These are phyloP conservation scores for Ectropis crepuscularia DNA, from an alignment of 2,888 invertebrate species.

Conservation along the genomic window DNA sequence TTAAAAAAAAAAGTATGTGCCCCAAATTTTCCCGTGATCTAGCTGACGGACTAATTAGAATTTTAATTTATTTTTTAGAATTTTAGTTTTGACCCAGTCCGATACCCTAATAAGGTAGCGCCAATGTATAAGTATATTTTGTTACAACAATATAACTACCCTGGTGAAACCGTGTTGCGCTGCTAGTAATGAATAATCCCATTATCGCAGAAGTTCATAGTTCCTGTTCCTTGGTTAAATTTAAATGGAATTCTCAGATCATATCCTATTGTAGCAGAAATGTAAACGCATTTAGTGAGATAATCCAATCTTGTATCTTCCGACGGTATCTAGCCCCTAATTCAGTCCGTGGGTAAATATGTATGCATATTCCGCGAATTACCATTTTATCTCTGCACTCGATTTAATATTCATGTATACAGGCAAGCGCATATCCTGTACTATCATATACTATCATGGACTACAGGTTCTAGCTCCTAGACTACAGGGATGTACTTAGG, in stretches of 20 bases:
- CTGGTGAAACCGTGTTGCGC: no score
- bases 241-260: background rate
- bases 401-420: constrained; percentile 80
- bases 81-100: no score
- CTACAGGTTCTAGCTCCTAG: constrained; percentile 9
- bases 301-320: constrained; percentile 59
- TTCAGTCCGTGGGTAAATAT: constrained; percentile 70
- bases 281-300: constrained; percentile 45
- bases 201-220: no score
- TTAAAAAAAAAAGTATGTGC: no score
- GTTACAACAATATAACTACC: no score
- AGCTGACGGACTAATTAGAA: no score
- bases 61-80: no score
- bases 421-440: constrained; percentile 68
- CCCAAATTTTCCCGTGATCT: no score
- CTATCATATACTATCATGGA: constrained; percentile 42
- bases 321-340: constrained; percentile 62
- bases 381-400: constrained; percentile 79
- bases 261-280: constrained; percentile 8
- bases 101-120: no score
- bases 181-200: no score
- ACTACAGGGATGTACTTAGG: constrained; percentile 4
- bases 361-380: constrained; percentile 71
- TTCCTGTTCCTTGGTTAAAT: no score
- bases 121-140: no score